Base-by-base conservation (phyloP, 2,797 vertebrate species). In the Anniella stebbinsi region DNA sequence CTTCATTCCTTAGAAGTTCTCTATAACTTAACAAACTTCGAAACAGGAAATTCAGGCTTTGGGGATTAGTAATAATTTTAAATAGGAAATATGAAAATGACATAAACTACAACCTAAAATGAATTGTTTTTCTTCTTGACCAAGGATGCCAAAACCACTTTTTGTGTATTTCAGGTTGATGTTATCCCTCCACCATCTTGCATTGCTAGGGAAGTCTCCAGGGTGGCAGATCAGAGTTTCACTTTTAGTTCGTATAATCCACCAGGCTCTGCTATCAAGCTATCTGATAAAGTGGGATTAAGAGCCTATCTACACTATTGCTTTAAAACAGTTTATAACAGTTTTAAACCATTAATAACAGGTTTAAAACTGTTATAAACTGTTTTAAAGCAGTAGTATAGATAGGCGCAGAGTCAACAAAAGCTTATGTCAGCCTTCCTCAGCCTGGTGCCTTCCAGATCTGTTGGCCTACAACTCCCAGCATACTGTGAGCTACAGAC, bases 11-110 rank as follows among this genome's bases (percentile, higher is more conserved):
- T 92, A 78, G 2, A 63, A 86, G 0, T 84, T 84, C 84, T 63
- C 3, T 86, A 30, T 88, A 73, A 73, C 75, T 94, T 80, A 87
- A 1, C 33, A 88, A 80, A 88, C 76, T 0, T 25, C 91, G 75
- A 95, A 94, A n/a, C 3, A 93, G 84, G n/a, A 77, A 25, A 48
- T 21, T 17, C 81, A 83, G 1, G 1, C 89, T 94, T 33, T 4
- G 88, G 0, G 33, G 76, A 84, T 90, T 90, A 86, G 80, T 94
- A 69, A 70, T 21, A 73, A 75, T 45, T 92, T 80, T 89, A 78
- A 93, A 69, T 78, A 88, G 83, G 8, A 91, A 80, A 88, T 60
- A 93, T 2, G 2, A 87, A 94, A 93, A 67, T 51, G 73, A 91
- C 12, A 12, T 12, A 92, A 93, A 95, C 60, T 4, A 51, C 84